These are phyloP conservation scores for Drosophila emarginata DNA, from an alignment of 2,888 invertebrate species.

Conservation along the genomic window DNA sequence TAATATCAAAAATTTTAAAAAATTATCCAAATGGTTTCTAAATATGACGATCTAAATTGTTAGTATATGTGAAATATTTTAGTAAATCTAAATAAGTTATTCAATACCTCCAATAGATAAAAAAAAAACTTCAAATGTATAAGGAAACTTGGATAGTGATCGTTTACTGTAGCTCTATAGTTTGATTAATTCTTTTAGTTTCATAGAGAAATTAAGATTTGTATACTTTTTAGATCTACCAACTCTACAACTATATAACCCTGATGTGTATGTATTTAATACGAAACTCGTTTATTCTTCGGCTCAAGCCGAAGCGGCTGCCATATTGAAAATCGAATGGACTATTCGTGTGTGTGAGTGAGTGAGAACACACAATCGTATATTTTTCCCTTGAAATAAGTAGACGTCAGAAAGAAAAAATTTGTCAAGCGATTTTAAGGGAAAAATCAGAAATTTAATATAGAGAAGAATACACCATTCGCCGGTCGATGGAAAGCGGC, in stretches of 20 bases:
- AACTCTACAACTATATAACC: not conserved
- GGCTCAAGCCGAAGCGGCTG: slow-evolving; percentile 63
- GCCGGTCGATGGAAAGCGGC: not conserved
- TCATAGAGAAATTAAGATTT: not conserved
- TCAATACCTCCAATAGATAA: not conserved
- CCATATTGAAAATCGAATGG: slow-evolving; percentile 67
- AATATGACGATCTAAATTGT: not conserved
- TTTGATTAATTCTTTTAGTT: not conserved
- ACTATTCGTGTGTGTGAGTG: slow-evolving; percentile 47
- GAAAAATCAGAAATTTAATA: not conserved
- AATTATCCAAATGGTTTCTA: not conserved
- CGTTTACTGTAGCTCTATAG: not conserved
- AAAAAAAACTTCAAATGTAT: not conserved
- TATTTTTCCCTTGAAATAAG: slow-evolving; percentile 12
- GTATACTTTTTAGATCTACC: not conserved
- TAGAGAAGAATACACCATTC: not conserved
- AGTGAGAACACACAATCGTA: slow-evolving; percentile 52
- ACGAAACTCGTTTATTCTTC: slow-evolving; percentile 16
- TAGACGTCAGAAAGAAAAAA: not conserved
- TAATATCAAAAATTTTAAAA: not conserved
- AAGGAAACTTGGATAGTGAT: not conserved
- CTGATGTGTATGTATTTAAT: not conserved
- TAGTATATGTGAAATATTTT: not conserved
- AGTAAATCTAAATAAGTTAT: not conserved
- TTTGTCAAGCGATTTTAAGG: not conserved